A percentile compares a stretch with the other conserved stretches of the same genome.
phyloP scores from a whole-genome alignment of 2,888 invertebrate genomes.

The Drosophila melanosoma region DNA sequence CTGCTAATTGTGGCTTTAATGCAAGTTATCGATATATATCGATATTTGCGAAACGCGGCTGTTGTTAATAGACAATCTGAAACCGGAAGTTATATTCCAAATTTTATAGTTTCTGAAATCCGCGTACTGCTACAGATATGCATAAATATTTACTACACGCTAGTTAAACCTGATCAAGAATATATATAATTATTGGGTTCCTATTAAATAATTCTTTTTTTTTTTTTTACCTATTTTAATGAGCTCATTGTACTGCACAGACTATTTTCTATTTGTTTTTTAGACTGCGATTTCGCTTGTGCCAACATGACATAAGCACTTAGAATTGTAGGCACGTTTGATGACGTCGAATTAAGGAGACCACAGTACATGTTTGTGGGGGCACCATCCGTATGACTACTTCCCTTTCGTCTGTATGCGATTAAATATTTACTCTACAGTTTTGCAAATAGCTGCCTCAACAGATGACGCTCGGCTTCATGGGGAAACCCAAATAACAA shows the following conservation, averaged over 20 bases:
- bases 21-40: neutral
- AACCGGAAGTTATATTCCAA: neutral
- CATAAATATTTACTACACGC: no score
- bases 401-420: neutral
- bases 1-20: neutral
- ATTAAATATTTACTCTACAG: neutral
- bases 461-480: neutral
- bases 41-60: neutral
- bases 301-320: conserved; percentile 56
- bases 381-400: neutral
- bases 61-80: neutral
- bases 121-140: no score
- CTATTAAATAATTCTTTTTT: no score
- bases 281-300: conserved; percentile 56
- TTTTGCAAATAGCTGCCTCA: conserved; percentile 1
- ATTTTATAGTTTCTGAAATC: neutral
- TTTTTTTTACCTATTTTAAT: neutral
- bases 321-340: conserved; percentile 72
- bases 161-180: neutral
- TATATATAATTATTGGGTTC: neutral
- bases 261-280: neutral
- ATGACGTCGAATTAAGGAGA: conserved; percentile 58
- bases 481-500: neutral
- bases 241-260: neutral
- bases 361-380: conserved; percentile 41